phyloP scores from a whole-genome alignment of 1,140 invertebrate genomes.

The Trichomalopsis sarcophagae region DNA sequence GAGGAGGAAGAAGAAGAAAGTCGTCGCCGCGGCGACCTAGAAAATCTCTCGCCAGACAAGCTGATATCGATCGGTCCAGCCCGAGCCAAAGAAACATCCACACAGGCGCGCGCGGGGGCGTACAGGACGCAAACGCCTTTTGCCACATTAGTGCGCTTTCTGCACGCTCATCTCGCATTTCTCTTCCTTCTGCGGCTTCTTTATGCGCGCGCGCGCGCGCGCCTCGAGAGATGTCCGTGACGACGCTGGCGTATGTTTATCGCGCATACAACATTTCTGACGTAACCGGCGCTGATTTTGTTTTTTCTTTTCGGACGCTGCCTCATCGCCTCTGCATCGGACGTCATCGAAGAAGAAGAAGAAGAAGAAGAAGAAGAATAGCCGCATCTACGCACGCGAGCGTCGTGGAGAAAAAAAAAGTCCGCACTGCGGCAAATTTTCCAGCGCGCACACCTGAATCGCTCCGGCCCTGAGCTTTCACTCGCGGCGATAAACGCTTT shows the following conservation, averaged over 20 bases:
- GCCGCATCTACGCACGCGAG: too few relatives aligned
- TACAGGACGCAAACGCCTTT: too few relatives aligned
- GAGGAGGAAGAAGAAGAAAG: neutral
- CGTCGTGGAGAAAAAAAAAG: neutral
- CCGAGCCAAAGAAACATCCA: conserved; percentile 12
- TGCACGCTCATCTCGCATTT: too few relatives aligned
- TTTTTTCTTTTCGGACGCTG: neutral
- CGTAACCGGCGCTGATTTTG: too few relatives aligned
- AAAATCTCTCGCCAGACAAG: conserved; percentile 43
- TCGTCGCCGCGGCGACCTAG: conserved; percentile 21
- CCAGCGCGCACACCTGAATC: neutral
- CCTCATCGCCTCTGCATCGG: neutral
- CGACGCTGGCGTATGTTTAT: neutral
- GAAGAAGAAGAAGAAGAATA: too few relatives aligned
- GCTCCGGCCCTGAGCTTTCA: neutral
- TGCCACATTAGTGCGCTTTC: neutral
- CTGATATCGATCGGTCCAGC: conserved; percentile 43
- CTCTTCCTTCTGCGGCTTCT: neutral
- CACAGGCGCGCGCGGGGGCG: too few relatives aligned
- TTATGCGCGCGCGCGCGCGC: neutral
- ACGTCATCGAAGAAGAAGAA: neutral
- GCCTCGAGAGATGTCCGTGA: neutral
- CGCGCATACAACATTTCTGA: too few relatives aligned
- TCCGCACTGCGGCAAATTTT: conserved; percentile 10
- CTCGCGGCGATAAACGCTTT: neutral